Percentiles rank a stretch among this genome's conserved stretches.
Conservation (phyloP, 2,113 vertebrate species). For the Daboia siamensis region DNA sequence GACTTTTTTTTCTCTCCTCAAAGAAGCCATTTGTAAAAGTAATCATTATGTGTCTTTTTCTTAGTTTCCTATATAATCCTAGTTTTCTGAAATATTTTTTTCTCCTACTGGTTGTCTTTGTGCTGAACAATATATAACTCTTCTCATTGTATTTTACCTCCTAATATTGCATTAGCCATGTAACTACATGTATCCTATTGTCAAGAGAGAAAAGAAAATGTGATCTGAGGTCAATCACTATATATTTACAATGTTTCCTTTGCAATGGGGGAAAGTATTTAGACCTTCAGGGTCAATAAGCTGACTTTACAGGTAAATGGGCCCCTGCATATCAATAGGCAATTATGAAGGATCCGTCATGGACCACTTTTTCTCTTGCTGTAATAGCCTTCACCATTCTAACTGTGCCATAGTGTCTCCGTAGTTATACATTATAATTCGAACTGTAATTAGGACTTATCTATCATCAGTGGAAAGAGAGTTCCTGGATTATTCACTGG, state of each 20-base stretch:
- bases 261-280: background rate
- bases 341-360: background rate
- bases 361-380: background rate
- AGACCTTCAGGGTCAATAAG: background rate
- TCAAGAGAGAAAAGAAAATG: background rate
- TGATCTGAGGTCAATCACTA: conserved; percentile 3
- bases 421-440: background rate
- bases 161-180: background rate
- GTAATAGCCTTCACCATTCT: too few relatives aligned
- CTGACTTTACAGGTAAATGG: background rate
- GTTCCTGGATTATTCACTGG: background rate
- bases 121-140: conserved; percentile 3
- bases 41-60: conserved; percentile 37
- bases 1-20: conserved; percentile 25
- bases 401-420: background rate
- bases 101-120: conserved; percentile 10
- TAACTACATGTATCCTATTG: background rate
- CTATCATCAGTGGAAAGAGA: background rate
- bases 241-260: background rate
- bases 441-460: background rate
- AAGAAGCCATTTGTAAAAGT: conserved; percentile 38
- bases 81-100: conserved; percentile 22
- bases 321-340: background rate
- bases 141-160: conserved; percentile 17
- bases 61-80: conserved; percentile 13